Conservation (phyloP, 2,888 invertebrate genomes). For the Hydropsyche betteni region DNA sequence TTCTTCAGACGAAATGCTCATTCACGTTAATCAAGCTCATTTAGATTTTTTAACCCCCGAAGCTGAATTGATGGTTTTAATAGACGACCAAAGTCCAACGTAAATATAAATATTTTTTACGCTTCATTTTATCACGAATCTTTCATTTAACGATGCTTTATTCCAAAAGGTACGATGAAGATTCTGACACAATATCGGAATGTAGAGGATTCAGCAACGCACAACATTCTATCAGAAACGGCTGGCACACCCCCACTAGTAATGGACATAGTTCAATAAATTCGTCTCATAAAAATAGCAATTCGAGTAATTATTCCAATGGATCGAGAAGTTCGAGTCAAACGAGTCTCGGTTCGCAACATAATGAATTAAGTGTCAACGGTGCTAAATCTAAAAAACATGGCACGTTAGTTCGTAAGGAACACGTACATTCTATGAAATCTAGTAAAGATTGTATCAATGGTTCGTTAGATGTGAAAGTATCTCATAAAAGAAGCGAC, state of each 20-base stretch:
- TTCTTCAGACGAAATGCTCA: slow-evolving; percentile 76
- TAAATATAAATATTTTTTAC: slow-evolving; percentile 52
- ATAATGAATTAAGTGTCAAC: slow-evolving; percentile 59
- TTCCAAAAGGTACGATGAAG: slow-evolving; percentile 63
- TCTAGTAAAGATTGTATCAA: slow-evolving; percentile 43
- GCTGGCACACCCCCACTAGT: slow-evolving; percentile 67
- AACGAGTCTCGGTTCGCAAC: slow-evolving; percentile 57
- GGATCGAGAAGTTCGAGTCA: slow-evolving; percentile 52
- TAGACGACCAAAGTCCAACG: slow-evolving; percentile 76
- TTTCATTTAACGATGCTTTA: slow-evolving; percentile 42
- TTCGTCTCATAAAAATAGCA: slow-evolving; percentile 49
- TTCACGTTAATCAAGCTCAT: slow-evolving; percentile 86
- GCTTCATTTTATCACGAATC: background rate
- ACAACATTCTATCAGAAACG: slow-evolving; percentile 66
- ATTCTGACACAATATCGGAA: slow-evolving; percentile 70
- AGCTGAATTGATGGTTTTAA: slow-evolving; percentile 79
- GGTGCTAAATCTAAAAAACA: slow-evolving; percentile 53
- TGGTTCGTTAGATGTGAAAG: slow-evolving; percentile 38
- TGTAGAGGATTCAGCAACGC: slow-evolving; percentile 67
- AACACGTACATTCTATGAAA: slow-evolving; percentile 44
- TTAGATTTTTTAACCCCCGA: slow-evolving; percentile 84
- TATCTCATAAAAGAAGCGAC: slow-evolving; percentile 44
- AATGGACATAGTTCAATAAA: slow-evolving; percentile 46
- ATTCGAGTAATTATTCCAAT: slow-evolving; percentile 44
- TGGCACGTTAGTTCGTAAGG: slow-evolving; percentile 53